Evolutionary conservation across 2,888 invertebrate genomes (phyloP).

Genomic region (Sarcophaga rosellei): DNA sequence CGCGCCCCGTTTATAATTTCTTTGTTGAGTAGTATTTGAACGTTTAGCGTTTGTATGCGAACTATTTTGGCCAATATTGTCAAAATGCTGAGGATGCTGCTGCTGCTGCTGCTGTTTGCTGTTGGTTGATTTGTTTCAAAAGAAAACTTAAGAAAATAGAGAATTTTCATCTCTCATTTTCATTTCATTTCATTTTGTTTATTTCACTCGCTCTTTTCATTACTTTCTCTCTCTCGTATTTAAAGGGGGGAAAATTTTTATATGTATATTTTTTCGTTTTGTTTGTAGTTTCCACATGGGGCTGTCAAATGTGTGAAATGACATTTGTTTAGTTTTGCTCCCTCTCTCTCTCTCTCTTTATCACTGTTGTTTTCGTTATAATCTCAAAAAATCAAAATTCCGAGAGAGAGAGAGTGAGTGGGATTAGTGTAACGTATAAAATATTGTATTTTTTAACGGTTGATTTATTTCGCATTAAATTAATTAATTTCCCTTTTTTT

Average conservation of each 20-base stretch:
- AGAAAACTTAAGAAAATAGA: conserved; percentile 17
- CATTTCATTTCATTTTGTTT: conserved; percentile 27
- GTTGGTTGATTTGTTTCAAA: conserved; percentile 31
- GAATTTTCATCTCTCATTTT: conserved; percentile 53
- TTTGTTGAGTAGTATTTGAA: conserved; percentile 67
- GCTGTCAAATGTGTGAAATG: conserved; percentile 63
- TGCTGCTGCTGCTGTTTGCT: conserved; percentile 26
- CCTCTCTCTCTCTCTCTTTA: neutral
- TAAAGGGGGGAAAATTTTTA: conserved; percentile 38
- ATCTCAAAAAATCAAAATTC: conserved; percentile 20
- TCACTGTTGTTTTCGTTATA: conserved; percentile 18
- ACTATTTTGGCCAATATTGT: conserved; percentile 68
- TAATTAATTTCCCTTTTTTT: neutral
- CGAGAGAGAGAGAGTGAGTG: neutral
- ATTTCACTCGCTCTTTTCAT: conserved; percentile 14
- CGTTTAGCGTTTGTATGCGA: conserved; percentile 69
- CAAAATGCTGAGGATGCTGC: conserved; percentile 66
- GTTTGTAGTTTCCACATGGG: conserved; percentile 64
- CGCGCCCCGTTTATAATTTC: conserved; percentile 63
- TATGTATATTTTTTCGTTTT: conserved; percentile 32
- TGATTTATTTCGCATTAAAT: conserved; percentile 31
- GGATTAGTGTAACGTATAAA: conserved; percentile 5
- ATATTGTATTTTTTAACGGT: conserved; percentile 10
- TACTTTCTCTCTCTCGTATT: conserved; percentile 17
- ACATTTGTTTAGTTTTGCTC: conserved; percentile 44